Evolutionary conservation across 1,140 invertebrate species (phyloP).

Genomic region (Drosophila ercepeae): DNA sequence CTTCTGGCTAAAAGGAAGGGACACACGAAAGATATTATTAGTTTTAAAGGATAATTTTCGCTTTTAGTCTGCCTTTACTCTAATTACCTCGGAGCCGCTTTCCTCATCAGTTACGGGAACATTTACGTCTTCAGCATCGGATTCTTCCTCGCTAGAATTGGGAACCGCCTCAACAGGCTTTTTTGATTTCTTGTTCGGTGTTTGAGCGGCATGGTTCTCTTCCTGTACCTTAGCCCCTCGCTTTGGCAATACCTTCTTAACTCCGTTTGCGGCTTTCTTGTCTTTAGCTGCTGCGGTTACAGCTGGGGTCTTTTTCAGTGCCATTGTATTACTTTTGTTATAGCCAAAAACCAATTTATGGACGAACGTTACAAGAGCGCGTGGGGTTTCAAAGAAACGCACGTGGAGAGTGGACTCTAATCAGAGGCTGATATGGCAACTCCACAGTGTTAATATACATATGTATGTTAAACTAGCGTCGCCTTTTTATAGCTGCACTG

Average conservation of each 20-base stretch:
- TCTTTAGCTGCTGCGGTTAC: not conserved
- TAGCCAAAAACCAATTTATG: not conserved
- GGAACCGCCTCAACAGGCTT: constrained; percentile 35
- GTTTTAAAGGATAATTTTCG: no score
- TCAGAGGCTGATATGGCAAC: no score
- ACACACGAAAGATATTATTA: not conserved
- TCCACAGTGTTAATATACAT: no score
- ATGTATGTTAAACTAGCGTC: no score
- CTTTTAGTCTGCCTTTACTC: no score
- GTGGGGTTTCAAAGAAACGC: constrained; percentile 34
- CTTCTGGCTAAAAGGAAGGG: constrained; percentile 19
- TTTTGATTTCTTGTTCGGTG: not conserved
- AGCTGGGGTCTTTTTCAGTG: not conserved
- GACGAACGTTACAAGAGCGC: constrained; percentile 5
- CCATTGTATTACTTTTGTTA: not conserved
- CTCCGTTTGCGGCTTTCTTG: not conserved
- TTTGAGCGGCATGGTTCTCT: not conserved
- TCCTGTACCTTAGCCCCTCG: not conserved
- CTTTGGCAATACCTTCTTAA: not conserved
- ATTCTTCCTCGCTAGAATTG: constrained; percentile 52
- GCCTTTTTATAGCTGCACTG: no score
- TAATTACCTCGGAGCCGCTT: constrained; percentile 53
- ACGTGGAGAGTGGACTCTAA: constrained; percentile 65
- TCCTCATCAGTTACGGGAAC: constrained; percentile 25
- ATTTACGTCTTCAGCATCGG: constrained; percentile 43